Conservation (phyloP, 2,888 invertebrate species). For the Xestia sexstrigata region DNA sequence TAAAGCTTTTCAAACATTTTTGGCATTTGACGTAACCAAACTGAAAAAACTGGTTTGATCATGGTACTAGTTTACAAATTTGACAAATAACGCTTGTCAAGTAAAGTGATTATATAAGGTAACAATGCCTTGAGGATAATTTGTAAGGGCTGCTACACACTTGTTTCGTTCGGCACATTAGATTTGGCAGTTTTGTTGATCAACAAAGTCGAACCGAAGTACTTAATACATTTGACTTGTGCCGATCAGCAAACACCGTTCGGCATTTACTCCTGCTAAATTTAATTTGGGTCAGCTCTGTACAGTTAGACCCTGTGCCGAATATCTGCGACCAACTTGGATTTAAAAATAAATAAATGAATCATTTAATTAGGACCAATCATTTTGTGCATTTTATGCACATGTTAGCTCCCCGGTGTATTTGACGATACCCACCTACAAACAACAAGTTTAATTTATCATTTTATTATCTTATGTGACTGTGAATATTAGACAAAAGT, state of each 20-base stretch:
- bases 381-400: no score
- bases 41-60: conserved; percentile 37
- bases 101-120: conserved; percentile 33
- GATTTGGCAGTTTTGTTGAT: no score
- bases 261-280: not conserved
- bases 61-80: conserved; percentile 3
- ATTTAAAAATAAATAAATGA: no score
- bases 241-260: no score
- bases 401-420: no score
- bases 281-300: not conserved
- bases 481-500: not conserved
- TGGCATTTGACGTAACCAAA: conserved; percentile 16
- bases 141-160: not conserved
- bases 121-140: conserved; percentile 28
- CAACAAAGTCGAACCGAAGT: no score
- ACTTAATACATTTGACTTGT: no score
- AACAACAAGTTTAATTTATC: not conserved
- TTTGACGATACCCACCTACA: no score
- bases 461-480: conserved; percentile 8
- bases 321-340: no score
- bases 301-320: no score
- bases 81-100: conserved; percentile 37
- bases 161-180: not conserved
- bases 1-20: conserved; percentile 2
- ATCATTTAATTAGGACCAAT: no score